Evolutionary conservation across 2,888 invertebrate genomes (phyloP).

Genomic region (Tanaodytes sp.): DNA sequence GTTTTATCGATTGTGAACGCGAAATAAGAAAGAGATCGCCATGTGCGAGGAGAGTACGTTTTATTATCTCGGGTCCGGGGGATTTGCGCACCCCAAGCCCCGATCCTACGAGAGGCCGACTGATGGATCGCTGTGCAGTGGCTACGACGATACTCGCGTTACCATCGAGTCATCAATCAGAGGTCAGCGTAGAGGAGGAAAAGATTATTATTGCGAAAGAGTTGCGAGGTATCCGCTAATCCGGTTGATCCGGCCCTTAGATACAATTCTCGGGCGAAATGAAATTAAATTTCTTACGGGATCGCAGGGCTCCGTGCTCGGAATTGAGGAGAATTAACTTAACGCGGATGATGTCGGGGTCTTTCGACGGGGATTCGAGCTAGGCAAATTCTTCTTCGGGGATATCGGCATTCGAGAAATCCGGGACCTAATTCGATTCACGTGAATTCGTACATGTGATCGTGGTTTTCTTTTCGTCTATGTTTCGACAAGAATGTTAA

Average conservation of each 20-base stretch:
- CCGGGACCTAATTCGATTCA: too few relatives aligned
- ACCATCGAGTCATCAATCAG: slow-evolving; percentile 22
- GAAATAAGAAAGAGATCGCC: slow-evolving; percentile 42
- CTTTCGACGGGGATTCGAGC: too few relatives aligned
- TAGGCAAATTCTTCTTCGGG: too few relatives aligned
- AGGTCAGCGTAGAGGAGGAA: background rate
- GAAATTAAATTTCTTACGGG: background rate
- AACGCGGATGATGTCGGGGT: too few relatives aligned
- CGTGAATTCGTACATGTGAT: too few relatives aligned
- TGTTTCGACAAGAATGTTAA: too few relatives aligned
- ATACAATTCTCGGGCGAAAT: background rate
- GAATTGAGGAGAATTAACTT: too few relatives aligned
- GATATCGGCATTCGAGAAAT: too few relatives aligned
- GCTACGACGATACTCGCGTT: slow-evolving; percentile 11
- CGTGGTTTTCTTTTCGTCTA: too few relatives aligned
- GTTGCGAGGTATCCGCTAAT: slow-evolving; percentile 4
- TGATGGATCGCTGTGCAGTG: slow-evolving; percentile 12
- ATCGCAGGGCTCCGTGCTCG: too few relatives aligned
- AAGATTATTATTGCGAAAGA: slow-evolving; percentile 9
- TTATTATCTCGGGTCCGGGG: slow-evolving; percentile 34
- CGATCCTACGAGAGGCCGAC: slow-evolving; percentile 13
- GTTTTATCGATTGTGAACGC: slow-evolving; percentile 55
- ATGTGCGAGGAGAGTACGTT: slow-evolving; percentile 20
- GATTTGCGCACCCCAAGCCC: slow-evolving; percentile 1
- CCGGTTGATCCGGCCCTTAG: background rate